phyloP scores from a whole-genome alignment of 30 jellyfish, hydroid and myxozoan species.

The Hydractinia echinata region DNA sequence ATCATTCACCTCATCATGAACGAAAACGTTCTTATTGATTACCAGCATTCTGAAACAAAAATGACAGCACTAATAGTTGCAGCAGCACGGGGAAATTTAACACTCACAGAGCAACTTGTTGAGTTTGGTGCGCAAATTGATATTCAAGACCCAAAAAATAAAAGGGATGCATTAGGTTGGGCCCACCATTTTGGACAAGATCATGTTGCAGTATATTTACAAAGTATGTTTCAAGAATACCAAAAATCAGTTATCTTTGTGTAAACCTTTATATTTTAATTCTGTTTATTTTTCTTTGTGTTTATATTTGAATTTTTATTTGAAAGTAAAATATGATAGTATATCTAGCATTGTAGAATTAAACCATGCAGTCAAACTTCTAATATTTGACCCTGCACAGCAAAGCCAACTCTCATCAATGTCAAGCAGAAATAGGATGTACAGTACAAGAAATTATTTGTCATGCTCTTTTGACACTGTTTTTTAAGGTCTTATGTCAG shows the following conservation, averaged over 20 bases:
- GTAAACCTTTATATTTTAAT: neutral
- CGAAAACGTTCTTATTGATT: conserved; percentile 57
- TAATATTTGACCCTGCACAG: no score
- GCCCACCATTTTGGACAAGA: conserved; percentile 69
- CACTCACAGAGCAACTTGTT: conserved; percentile 65
- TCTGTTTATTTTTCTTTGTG: neutral
- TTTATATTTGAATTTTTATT: neutral
- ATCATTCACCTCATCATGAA: conserved; percentile 56
- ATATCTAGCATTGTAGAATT: no score
- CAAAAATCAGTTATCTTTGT: neutral
- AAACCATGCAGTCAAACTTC: no score
- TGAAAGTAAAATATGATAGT: no score
- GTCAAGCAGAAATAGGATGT: no score
- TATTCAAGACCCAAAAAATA: conserved; percentile 52
- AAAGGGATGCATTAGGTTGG: conserved; percentile 55
- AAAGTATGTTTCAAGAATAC: neutral
- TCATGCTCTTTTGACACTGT: neutral
- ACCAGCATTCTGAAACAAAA: conserved; percentile 69
- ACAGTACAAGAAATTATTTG: no score
- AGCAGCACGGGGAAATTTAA: conserved; percentile 72
- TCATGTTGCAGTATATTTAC: conserved; percentile 31
- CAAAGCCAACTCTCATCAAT: no score
- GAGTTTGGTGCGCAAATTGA: conserved; percentile 73
- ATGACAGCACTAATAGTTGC: conserved; percentile 87
- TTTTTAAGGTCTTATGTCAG: conserved; percentile 3